These are phyloP conservation scores for Schmidtea mediterranea DNA, from an alignment of 1,140 invertebrate genomes.

Conservation along the genomic window DNA sequence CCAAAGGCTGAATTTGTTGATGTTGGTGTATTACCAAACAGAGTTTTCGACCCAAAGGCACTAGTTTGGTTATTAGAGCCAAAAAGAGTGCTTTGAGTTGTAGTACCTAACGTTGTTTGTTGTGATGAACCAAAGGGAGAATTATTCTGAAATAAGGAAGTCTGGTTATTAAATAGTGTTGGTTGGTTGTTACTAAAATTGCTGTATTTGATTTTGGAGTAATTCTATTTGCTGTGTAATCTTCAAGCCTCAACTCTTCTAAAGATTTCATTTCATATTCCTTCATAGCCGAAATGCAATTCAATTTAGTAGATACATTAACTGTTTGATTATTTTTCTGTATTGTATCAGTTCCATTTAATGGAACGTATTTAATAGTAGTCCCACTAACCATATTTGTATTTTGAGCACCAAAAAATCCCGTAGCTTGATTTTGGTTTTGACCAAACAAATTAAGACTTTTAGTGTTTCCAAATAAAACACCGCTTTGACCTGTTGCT, in stretches of 20 bases:
- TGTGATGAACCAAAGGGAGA: too few relatives aligned
- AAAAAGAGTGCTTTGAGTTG: too few relatives aligned
- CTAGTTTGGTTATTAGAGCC: too few relatives aligned
- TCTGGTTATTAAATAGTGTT: too few relatives aligned
- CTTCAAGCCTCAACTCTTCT: conserved; percentile 57
- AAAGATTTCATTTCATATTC: conserved; percentile 58
- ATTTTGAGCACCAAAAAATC: conserved; percentile 5
- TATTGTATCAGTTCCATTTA: conserved; percentile 61
- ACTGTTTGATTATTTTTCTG: conserved; percentile 47
- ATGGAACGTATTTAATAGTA: conserved; percentile 53
- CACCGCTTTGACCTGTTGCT: conserved; percentile 29
- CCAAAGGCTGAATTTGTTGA: too few relatives aligned
- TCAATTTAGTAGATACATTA: conserved; percentile 60
- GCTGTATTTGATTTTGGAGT: conserved; percentile 27
- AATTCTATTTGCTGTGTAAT: conserved; percentile 64
- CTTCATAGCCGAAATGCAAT: conserved; percentile 88
- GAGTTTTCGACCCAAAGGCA: too few relatives aligned
- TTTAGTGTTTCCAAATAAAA: conserved; percentile 8
- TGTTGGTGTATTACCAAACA: too few relatives aligned
- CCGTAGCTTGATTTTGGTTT: background rate
- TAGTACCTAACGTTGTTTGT: too few relatives aligned
- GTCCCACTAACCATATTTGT: conserved; percentile 35
- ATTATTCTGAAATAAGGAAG: too few relatives aligned
- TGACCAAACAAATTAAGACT: background rate
- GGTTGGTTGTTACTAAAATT: too few relatives aligned